These are phyloP conservation scores for Pseudomyrmex gracilis DNA, from an alignment of 1,140 invertebrate genomes.

Conservation along the genomic window DNA sequence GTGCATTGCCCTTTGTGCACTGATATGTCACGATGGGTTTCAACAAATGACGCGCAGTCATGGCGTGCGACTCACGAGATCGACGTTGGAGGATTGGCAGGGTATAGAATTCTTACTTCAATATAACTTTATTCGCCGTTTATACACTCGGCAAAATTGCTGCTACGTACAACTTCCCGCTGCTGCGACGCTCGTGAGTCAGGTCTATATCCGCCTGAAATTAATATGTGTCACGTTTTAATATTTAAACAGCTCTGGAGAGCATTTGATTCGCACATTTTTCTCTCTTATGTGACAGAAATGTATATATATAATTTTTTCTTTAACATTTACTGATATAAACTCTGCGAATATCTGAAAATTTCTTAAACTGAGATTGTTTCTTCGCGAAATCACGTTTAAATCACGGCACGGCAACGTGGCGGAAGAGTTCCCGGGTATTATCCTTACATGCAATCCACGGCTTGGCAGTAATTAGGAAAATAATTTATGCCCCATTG, in stretches of 20 bases:
- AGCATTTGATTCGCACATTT: background rate
- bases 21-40: conserved; percentile 48
- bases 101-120: background rate
- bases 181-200: background rate
- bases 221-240: conserved; percentile 20
- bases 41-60: conserved; percentile 34
- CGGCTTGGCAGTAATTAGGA: conserved; percentile 57
- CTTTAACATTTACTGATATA: background rate
- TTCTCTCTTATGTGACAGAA: background rate
- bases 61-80: conserved; percentile 2
- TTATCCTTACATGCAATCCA: conserved; percentile 44
- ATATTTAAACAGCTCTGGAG: conserved; percentile 27
- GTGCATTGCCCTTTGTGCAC: conserved; percentile 66
- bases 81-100: background rate
- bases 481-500: conserved; percentile 61
- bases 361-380: conserved; percentile 18
- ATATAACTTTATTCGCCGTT: conserved; percentile 6
- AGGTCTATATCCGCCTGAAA: background rate
- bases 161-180: background rate
- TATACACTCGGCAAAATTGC: conserved; percentile 13
- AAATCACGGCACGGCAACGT: conserved; percentile 4
- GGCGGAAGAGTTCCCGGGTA: conserved; percentile 37
- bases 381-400: conserved; percentile 18
- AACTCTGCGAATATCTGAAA: conserved; percentile 2
- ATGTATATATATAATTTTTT: conserved; percentile 3